phyloP scores from a whole-genome alignment of 2,888 invertebrate genomes.

The Spisula solida region DNA sequence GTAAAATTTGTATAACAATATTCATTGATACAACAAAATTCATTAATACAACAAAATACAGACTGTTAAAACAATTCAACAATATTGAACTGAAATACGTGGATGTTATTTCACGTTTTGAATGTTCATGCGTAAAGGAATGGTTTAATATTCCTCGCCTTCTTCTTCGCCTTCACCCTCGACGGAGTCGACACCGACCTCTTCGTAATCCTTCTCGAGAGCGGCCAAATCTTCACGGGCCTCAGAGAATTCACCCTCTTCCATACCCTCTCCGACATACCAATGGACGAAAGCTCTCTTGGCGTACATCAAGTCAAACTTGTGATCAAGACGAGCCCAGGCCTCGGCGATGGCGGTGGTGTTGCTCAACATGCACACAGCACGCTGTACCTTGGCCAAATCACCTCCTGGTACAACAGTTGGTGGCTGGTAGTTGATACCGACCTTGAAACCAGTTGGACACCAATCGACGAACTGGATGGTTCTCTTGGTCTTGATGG shows the following conservation, averaged over 20 bases:
- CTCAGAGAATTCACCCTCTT: constrained; percentile 81
- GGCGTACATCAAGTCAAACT: constrained; percentile 80
- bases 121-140: neutral
- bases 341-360: constrained; percentile 97
- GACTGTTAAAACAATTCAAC: constrained; percentile 19
- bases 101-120: neutral
- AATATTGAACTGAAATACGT: constrained; percentile 7
- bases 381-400: constrained; percentile 89
- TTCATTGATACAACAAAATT: constrained; percentile 28
- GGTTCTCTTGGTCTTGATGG: constrained; percentile 86
- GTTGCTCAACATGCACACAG: constrained; percentile 94
- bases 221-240: constrained; percentile 83
- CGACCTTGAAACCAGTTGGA: constrained; percentile 88
- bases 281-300: constrained; percentile 78
- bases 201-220: constrained; percentile 81
- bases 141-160: constrained; percentile 74
- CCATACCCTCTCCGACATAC: constrained; percentile 80
- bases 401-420: constrained; percentile 89
- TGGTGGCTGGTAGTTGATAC: constrained; percentile 95
- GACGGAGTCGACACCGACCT: constrained; percentile 78
- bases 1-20: constrained; percentile 7
- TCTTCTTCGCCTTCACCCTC: constrained; percentile 79
- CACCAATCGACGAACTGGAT: constrained; percentile 86
- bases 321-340: constrained; percentile 91
- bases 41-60: constrained; percentile 18